Base-by-base conservation (phyloP, 2,888 invertebrate genomes). In the Helleia helle region DNA sequence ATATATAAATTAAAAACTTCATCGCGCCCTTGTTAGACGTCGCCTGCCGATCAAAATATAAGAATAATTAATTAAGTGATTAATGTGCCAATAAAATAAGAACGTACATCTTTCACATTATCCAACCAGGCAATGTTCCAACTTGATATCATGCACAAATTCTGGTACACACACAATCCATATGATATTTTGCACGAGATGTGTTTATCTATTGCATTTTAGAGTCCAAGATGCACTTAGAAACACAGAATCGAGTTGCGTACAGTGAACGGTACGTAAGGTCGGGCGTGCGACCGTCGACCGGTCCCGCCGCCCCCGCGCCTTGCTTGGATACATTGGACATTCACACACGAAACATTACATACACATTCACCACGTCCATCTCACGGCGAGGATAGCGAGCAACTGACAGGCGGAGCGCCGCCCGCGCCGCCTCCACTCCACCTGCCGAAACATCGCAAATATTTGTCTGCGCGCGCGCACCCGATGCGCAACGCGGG, bases 201-300 rank as follows among this genome's bases (percentile, higher is more conserved):
- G 41, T 42, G 49, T 50, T 51, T 52, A 52, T 53, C 50, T 54
- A 52, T 52, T 49, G 52, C 57, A 61, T 58, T 50, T 52, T 48
- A 47, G 50, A 47, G 52, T 51, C 42, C 59, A 58, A 55, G 64
- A 70, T 76, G 72, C 74, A 72, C 69, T 67, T 56, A 59, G 68
- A 66, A 68, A 63, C 68, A 67, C 67, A 63, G 64, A 63, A 57
- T 43, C 39, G 55, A 54, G 59, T 66, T 74, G 75, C 73, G 72
- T 76, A 59, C 58, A 65, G 76, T 73, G 76, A 77, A 73, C 75
- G 79, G 79, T 74, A 70, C 79, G 83, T 85, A 81, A 87, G 86
- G 87, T 85, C 86, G 70, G 59, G 54, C 59, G 67, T 62, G 60
- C 59, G 61, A 64, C 61, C 59, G 62, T 57, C 69, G 75, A 76